Evolutionary conservation across 2,797 vertebrate species (phyloP), one percentile per base, ranked within the genome.

Genomic region (Gadopsis marmoratus): DNA sequence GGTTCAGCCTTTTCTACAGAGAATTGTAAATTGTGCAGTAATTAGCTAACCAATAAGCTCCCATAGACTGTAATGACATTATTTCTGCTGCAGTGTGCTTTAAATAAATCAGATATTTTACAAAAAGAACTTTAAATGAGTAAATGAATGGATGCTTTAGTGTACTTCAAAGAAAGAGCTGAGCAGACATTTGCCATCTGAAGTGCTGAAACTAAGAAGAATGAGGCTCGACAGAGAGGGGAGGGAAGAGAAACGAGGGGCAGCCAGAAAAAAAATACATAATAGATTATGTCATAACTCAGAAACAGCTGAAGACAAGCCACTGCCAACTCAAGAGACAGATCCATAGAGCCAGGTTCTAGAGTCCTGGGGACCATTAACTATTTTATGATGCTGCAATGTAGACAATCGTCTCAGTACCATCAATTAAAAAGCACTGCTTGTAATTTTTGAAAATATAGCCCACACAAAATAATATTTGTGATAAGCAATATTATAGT

Each of bases 301-400:
- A 66, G 26, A 64, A 77, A 78, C 60, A 70, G 71, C 66, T 71
- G 47, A 75, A 84, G 72, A 88, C 66, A 76, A 83, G 67, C 56
- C 70, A 55, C 53, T 56, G 50, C 71, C 41, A 74, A 66, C 53
- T 43, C 71, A 64, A 31, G 21, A 76, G 31, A 64, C 58, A 54
- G 43, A 69, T 58, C 33, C 47, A 63, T 26, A 62, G 59, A 86
- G 47, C 74, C 8, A 26, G 31, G 43, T 43, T 64, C 9, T 60
- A 45, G 71, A 76, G 68, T 76, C 69, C 51, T 13, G 39, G 23
- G 65, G 82, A 81, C 69, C 62, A 64, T 43, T 51, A 26, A 71
- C 67, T 74, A 53, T 62, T 82, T 82, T 63, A 81, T 35, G 58
- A 74, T 56, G 74, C 68, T 71, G 39, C 21, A 45, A 80, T 73